A percentile compares a stretch with the other conserved stretches of the same genome.
phyloP scores from a whole-genome alignment of 92 coral and sea anemone genomes.

The Blastomussa wellsi region DNA sequence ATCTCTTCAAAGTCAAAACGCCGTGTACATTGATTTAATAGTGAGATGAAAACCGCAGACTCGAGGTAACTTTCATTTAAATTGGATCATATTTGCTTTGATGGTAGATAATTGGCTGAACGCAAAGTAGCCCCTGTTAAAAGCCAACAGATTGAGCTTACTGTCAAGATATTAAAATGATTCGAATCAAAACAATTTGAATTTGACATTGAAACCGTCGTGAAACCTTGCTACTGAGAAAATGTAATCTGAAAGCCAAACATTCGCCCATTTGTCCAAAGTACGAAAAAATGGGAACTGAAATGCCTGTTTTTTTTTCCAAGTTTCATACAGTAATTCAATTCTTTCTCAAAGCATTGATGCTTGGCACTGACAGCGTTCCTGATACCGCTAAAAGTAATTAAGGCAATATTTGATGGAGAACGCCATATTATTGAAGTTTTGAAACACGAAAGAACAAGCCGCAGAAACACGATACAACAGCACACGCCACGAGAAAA shows the following conservation, averaged over 20 bases:
- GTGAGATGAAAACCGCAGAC: conserved; percentile 30
- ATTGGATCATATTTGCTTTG: conserved; percentile 20
- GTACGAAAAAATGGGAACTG: neutral
- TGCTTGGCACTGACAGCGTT: neutral
- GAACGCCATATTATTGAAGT: no score
- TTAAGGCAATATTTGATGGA: neutral
- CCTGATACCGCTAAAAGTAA: neutral
- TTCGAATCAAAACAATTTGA: neutral
- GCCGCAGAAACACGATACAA: no score
- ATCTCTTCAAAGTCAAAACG: no score
- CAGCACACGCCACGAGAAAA: no score
- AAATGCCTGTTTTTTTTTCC: no score
- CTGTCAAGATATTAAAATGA: neutral
- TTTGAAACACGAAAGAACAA: no score
- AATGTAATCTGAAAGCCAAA: neutral
- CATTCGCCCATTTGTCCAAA: neutral
- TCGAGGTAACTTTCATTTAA: conserved; percentile 3
- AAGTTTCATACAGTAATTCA: neutral
- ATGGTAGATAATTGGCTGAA: conserved; percentile 15
- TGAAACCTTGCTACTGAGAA: neutral
- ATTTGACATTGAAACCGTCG: neutral
- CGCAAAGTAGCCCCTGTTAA: neutral
- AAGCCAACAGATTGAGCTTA: neutral
- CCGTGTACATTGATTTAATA: neutral
- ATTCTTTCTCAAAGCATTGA: neutral